phyloP scores from a whole-genome alignment of 1,140 invertebrate species.

The Orius insidiosus region DNA sequence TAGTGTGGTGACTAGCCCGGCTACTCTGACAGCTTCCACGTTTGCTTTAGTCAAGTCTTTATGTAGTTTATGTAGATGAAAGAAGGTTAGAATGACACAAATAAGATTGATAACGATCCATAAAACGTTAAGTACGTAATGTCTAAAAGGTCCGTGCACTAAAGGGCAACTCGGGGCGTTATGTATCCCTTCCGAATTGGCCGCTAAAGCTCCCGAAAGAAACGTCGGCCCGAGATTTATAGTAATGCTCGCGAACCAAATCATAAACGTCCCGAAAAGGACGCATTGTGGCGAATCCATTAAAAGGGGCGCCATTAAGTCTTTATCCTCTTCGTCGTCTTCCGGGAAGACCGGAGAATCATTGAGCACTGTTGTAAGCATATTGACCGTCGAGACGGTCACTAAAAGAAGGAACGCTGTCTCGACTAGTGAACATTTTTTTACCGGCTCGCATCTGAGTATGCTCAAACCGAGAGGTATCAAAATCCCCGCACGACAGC shows the following conservation, averaged over 20 bases:
- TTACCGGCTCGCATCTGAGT: slow-evolving; percentile 26
- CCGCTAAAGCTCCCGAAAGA: slow-evolving; percentile 63
- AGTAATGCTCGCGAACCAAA: slow-evolving; percentile 78
- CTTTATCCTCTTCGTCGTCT: slow-evolving; percentile 38
- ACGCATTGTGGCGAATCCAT: slow-evolving; percentile 75
- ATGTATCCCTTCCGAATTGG: slow-evolving; percentile 58
- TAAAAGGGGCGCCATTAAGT: slow-evolving; percentile 44
- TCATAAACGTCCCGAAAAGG: slow-evolving; percentile 80
- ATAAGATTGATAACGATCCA: slow-evolving; percentile 80
- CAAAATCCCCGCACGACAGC: slow-evolving; percentile 59
- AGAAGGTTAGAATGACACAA: slow-evolving; percentile 66
- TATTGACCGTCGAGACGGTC: slow-evolving; percentile 78
- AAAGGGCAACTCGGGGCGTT: slow-evolving; percentile 65
- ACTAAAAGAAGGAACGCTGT: slow-evolving; percentile 76
- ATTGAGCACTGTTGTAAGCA: slow-evolving; percentile 76
- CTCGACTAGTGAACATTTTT: slow-evolving; percentile 72
- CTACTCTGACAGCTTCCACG: slow-evolving; percentile 49
- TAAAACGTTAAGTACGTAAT: slow-evolving; percentile 74
- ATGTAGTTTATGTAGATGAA: slow-evolving; percentile 70
- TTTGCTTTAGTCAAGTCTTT: slow-evolving; percentile 62
- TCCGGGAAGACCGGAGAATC: slow-evolving; percentile 69
- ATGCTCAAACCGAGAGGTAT: slow-evolving; percentile 70
- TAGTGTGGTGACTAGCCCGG: slow-evolving; percentile 55
- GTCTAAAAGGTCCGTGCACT: slow-evolving; percentile 50
- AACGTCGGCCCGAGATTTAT: slow-evolving; percentile 85